These are phyloP conservation scores for Illadopsis cleaveri DNA, from an alignment of 2,113 vertebrate genomes.

Conservation along the genomic window DNA sequence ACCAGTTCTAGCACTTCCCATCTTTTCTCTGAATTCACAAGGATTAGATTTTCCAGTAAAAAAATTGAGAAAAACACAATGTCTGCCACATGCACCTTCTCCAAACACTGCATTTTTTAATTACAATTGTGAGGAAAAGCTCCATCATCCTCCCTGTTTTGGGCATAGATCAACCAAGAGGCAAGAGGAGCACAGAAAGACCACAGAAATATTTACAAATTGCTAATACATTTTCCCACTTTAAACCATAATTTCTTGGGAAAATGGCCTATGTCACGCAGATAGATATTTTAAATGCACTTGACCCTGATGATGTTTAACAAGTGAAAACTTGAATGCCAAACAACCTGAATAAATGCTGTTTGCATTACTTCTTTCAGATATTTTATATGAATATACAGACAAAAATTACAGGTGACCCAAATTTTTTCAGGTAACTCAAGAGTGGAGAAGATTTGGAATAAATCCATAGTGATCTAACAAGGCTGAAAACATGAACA, in stretches of 20 bases:
- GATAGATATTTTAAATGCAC: neutral
- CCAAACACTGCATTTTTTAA: neutral
- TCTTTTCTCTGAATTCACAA: neutral
- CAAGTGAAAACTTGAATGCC: neutral
- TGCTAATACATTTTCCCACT: neutral
- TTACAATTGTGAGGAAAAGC: neutral
- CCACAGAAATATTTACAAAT: neutral
- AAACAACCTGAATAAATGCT: neutral
- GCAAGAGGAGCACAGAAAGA: neutral
- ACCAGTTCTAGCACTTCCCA: rapidly evolving
- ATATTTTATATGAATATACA: neutral
- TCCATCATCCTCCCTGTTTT: neutral
- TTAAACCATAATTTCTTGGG: neutral
- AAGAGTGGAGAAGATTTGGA: neutral
- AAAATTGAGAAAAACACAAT: neutral
- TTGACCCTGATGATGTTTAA: neutral
- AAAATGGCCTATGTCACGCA: neutral
- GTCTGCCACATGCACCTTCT: neutral
- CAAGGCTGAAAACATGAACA: neutral
- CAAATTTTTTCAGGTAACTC: neutral
- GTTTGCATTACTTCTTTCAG: neutral
- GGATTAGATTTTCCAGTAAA: neutral
- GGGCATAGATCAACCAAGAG: rapidly evolving
- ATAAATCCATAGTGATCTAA: neutral
- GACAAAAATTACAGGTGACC: neutral